Conservation (phyloP, 2,113 vertebrate genomes). For the Pelvicachromis taeniatus region DNA sequence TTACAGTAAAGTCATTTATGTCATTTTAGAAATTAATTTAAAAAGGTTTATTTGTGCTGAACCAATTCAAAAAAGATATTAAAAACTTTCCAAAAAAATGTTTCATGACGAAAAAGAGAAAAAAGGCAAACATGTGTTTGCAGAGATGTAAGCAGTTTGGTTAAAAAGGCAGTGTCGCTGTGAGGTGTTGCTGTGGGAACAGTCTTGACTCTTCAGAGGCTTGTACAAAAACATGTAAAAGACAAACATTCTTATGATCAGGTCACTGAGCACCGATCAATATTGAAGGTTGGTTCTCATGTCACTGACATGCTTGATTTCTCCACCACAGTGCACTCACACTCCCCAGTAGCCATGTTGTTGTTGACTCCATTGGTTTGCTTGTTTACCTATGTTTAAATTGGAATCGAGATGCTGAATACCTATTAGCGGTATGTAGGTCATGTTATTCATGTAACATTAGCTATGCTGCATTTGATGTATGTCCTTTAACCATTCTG, state of each 20-base stretch:
- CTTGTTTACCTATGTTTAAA: constrained; percentile 2
- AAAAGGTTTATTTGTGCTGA: not conserved
- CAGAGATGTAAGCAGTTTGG: not conserved
- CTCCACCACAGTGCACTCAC: not conserved
- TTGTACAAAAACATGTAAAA: not conserved
- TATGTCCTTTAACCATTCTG: not conserved
- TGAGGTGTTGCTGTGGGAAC: not conserved
- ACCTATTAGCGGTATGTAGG: constrained; percentile 27
- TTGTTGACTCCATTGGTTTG: not conserved
- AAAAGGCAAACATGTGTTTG: not conserved
- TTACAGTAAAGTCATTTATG: not conserved
- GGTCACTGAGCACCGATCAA: too few species aligned
- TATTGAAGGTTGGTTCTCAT: not conserved
- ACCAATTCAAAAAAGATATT: not conserved
- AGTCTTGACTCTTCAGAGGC: not conserved
- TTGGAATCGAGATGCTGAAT: constrained; percentile 16
- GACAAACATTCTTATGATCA: too few species aligned
- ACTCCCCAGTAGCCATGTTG: not conserved
- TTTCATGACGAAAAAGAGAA: not conserved
- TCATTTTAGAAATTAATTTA: not conserved
- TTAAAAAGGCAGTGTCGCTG: not conserved
- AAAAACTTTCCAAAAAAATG: not conserved
- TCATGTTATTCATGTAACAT: constrained; percentile 43
- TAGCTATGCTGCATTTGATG: constrained; percentile 4
- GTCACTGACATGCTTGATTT: not conserved